Evolutionary conservation across 2,113 vertebrate genomes (phyloP), one percentile per base, ranked within the genome.

Genomic region (Megaceryle torquata): DNA sequence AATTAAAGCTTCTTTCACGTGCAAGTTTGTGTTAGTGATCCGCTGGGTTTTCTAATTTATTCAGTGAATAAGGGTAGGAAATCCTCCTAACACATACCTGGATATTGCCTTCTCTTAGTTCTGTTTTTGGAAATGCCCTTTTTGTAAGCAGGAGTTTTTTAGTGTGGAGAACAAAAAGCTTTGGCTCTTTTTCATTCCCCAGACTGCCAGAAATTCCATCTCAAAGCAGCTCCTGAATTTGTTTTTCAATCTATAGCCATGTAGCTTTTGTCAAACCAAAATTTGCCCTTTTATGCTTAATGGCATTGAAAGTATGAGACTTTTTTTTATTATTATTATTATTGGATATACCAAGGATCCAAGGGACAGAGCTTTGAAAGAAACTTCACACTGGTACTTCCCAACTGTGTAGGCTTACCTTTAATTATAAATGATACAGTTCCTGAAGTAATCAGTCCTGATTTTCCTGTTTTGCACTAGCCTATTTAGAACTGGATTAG

Each of bases 401-500:
- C 83, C 88, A 76, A 2, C 31, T 82, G 80, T 79, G 77, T 93
- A 80, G 91, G 87, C 67, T 93, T 94, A 74, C 12, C 39, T 90
- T 53, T 96, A 96, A 95, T 97, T 94, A 93, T 19, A 75, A 93
- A 88, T 68, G 93, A 88, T 86, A 86, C 48, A 79, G 41, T 53
- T 93, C 46, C 53, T 93, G 57, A 92, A 89, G 88, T 57, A 22
- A 92, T 72, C 91, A 87, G 84, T 96, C 96, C 93, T 92, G 96
- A 93, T 94, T 96, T 97, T 97, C 96, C 91, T 94, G 96, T 95
- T 96, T 89, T 54, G 67, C 31, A 7, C 19, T 60, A 77, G 54
- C 65, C 81, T 22, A 57, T 94, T 89, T 91, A 81, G 64, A 91
- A 86, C 24, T 41, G 70, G 75, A 96, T 93, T 57, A 82, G 53